These are phyloP conservation scores for Steinernema scapterisci DNA, from an alignment of 2,888 invertebrate genomes.

Conservation along the genomic window DNA sequence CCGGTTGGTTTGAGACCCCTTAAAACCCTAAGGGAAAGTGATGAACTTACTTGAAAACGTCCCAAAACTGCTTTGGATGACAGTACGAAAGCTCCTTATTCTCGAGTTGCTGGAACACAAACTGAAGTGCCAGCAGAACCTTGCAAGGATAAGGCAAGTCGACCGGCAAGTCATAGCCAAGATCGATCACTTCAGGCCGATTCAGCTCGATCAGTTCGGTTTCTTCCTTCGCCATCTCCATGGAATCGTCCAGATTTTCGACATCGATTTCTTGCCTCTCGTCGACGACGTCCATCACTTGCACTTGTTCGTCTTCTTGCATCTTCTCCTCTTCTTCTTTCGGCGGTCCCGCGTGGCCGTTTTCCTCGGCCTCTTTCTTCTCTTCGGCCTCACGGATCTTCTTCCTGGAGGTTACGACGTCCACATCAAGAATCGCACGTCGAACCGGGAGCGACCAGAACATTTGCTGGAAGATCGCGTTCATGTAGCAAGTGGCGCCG, in stretches of 20 bases:
- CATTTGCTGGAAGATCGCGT: constrained; percentile 90
- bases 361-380: too few species aligned
- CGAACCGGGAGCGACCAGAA: constrained; percentile 12
- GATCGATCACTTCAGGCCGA: not conserved
- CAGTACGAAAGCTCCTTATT: constrained; percentile 95
- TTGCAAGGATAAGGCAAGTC: not conserved
- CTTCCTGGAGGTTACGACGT: not conserved
- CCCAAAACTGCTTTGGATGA: constrained; percentile 95
- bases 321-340: too few species aligned
- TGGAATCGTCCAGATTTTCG: too few species aligned
- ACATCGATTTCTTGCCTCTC: too few species aligned
- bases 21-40: too few species aligned
- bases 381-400: too few species aligned
- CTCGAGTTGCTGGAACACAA: constrained; percentile 93
- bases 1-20: too few species aligned
- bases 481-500: constrained; percentile 99
- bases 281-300: too few species aligned
- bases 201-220: not conserved
- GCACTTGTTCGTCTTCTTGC: not conserved
- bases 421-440: not conserved
- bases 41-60: constrained; percentile 77
- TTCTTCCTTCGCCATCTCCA: too few species aligned
- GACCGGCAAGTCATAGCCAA: not conserved
- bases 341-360: too few species aligned
- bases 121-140: constrained; percentile 75